Percentiles rank a stretch among this genome's conserved stretches.
phyloP scores from a whole-genome alignment of 1,140 invertebrate species.

The Eubasilissa regina region DNA sequence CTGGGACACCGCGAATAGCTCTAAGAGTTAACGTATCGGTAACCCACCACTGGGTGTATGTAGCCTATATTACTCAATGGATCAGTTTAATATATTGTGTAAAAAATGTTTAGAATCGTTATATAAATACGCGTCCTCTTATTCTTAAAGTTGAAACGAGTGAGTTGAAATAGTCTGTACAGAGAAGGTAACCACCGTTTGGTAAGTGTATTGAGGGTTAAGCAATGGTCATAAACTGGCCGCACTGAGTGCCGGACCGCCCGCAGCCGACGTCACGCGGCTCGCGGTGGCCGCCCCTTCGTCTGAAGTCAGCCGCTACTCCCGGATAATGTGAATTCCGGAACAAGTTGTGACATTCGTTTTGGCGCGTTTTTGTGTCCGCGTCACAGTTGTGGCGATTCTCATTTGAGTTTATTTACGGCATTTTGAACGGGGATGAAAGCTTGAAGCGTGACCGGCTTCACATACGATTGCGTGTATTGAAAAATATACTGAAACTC shows the following conservation, averaged over 20 bases:
- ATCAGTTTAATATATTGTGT: too few relatives aligned
- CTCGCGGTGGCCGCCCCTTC: neutral
- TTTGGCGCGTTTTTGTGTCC: constrained; percentile 20
- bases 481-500: too few relatives aligned
- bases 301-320: constrained; percentile 26
- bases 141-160: too few relatives aligned
- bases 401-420: neutral
- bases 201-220: neutral
- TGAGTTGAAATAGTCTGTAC: too few relatives aligned
- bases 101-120: too few relatives aligned
- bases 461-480: neutral
- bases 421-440: neutral
- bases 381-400: neutral
- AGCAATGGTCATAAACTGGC: constrained; percentile 19
- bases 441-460: neutral
- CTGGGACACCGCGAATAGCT: too few relatives aligned
- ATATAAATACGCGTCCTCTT: too few relatives aligned
- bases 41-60: too few relatives aligned
- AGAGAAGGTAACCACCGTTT: too few relatives aligned
- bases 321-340: constrained; percentile 18
- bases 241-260: constrained; percentile 11
- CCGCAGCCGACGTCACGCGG: constrained; percentile 11
- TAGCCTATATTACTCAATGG: too few relatives aligned
- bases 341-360: constrained; percentile 17
- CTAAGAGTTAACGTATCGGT: too few relatives aligned